Base-by-base conservation (phyloP, 2,888 invertebrate genomes). In the Papilio elwesi region DNA sequence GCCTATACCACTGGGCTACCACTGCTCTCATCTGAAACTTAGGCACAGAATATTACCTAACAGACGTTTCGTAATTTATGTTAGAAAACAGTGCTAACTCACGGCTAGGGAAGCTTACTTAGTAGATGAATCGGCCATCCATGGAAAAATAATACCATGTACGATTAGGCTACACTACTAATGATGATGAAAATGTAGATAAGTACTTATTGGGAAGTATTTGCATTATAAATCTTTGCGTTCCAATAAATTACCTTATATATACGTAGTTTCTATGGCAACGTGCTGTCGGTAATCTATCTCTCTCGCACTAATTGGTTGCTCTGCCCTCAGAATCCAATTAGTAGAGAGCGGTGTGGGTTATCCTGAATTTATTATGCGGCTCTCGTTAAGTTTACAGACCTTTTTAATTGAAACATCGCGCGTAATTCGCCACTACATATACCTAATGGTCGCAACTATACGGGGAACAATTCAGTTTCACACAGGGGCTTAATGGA, bases 331-430 rank as follows among this genome's bases (percentile, higher is more conserved):
- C 84, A 80, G 85, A 89, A 89, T 90, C 91, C 92, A 91, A 92
- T 91, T 92, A 91, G 86, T 82, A 82, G 80, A 73, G 82, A 80
- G 80, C 82, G 83, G 82, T 85, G 83, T 82, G 83, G 85, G 83
- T 83, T 82, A 81, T 83, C 83, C 83, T 88, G 88, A 89, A 91
- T 90, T 90, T 91, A 90, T 90, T 88, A 89, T 86, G 83, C 79
- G 81, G 83, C 83, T 86, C 85, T 87, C 89, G 87, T 90, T 90
- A 88, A 90, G 89, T 89, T 86, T 84, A 86, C 81, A 80, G 81
- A 83, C 80, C 84, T 87, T 88, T 90, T 87, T 88, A 90, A 91
- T 91, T 91, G 90, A 91, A 91, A 91, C 83, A 87, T 88, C 87
- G 86, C 87, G 86, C 87, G 87, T 89, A 88, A 85, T 85, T 85